phyloP scores from a whole-genome alignment of 2,113 vertebrate species.

The Callaeas wilsoni region DNA sequence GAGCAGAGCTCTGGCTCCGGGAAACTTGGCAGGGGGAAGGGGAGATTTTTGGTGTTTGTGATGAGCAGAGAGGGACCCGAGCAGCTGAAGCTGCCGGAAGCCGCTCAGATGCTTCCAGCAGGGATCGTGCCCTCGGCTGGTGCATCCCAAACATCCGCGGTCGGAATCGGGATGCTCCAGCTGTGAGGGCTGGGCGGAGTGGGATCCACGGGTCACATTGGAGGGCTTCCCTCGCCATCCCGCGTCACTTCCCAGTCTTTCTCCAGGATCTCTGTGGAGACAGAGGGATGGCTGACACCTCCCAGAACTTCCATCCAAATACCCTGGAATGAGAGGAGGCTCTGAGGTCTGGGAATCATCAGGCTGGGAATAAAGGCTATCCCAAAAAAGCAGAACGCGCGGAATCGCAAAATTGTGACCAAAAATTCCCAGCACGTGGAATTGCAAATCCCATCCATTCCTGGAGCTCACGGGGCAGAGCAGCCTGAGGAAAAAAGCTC shows the following conservation, averaged over 20 bases:
- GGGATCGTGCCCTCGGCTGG: not conserved
- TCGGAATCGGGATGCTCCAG: not conserved
- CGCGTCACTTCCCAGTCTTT: not conserved
- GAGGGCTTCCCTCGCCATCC: not conserved
- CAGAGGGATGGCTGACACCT: not conserved
- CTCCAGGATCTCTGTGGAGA: not conserved
- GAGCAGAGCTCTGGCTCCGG: not conserved
- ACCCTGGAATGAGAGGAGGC: not conserved
- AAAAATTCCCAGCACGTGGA: not conserved
- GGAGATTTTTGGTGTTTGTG: not conserved
- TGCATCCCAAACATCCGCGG: not conserved
- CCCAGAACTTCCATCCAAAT: not conserved
- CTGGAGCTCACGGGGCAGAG: not conserved
- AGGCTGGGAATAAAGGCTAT: not conserved
- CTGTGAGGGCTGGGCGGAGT: not conserved
- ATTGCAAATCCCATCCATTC: not conserved
- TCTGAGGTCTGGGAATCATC: not conserved
- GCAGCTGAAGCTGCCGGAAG: not conserved
- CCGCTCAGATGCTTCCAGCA: not conserved
- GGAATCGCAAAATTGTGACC: not conserved
- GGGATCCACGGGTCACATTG: not conserved
- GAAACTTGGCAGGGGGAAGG: not conserved
- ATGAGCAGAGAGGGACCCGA: not conserved
- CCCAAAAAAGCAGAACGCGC: not conserved
- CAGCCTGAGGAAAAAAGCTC: not conserved